Percentiles rank a stretch among this genome's conserved stretches.
These are phyloP conservation scores for Vollenhovia emeryi DNA, from an alignment of 1,140 invertebrate genomes.

Conservation along the genomic window DNA sequence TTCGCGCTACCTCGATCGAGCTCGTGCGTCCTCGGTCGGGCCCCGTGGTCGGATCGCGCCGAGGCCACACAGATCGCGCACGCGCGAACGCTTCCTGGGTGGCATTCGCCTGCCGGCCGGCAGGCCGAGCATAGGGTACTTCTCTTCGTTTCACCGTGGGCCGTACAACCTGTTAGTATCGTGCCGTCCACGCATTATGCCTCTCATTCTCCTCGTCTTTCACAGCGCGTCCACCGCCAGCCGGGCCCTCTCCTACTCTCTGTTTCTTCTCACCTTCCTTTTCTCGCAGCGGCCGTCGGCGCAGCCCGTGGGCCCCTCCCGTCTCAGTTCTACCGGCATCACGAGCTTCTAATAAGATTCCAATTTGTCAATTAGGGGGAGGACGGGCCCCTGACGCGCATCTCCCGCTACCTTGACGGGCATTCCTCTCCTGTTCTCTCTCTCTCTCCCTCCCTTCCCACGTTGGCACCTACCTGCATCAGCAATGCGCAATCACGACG, in stretches of 20 bases:
- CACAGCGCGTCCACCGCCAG: constrained; percentile 58
- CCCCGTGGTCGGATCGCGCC: constrained; percentile 77
- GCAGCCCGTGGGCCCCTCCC: constrained; percentile 48
- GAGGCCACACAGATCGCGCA: constrained; percentile 85
- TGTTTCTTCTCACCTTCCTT: constrained; percentile 64
- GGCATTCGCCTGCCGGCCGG: constrained; percentile 84
- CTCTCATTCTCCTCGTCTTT: constrained; percentile 77
- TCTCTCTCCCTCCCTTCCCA: constrained; percentile 51
- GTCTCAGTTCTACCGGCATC: constrained; percentile 74
- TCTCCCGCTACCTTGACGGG: constrained; percentile 62
- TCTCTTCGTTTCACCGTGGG: constrained; percentile 73
- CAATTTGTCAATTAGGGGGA: constrained; percentile 89
- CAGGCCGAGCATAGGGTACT: constrained; percentile 75
- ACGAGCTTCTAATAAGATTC: constrained; percentile 88
- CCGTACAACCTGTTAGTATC: constrained; percentile 84
- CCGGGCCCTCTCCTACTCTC: constrained; percentile 46
- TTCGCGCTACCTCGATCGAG: constrained; percentile 69
- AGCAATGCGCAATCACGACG: constrained; percentile 69
- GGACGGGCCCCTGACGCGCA: constrained; percentile 78
- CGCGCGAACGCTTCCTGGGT: constrained; percentile 85
- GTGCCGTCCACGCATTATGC: constrained; percentile 81
- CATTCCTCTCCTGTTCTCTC: constrained; percentile 67
- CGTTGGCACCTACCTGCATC: constrained; percentile 73
- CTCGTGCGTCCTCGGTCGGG: constrained; percentile 77
- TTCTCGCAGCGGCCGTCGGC: constrained; percentile 48